These are phyloP conservation scores for Panthera leo DNA, from an alignment of 2,113 vertebrate species.

Conservation along the genomic window DNA sequence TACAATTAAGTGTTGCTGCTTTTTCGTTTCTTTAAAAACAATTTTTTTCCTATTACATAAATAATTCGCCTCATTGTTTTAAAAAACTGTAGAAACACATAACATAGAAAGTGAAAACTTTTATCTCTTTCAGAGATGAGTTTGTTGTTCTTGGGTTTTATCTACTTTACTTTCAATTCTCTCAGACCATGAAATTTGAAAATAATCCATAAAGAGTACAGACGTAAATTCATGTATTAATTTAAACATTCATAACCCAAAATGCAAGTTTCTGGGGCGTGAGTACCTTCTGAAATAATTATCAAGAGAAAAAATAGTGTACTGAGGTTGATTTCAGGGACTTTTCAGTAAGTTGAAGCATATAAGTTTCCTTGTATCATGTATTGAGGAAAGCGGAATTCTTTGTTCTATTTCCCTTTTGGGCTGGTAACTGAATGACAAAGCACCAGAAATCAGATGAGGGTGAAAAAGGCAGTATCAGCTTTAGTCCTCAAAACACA, in stretches of 20 bases:
- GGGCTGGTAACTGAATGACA: not conserved
- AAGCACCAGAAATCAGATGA: not conserved
- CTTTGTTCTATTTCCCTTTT: not conserved
- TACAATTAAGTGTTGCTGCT: not conserved
- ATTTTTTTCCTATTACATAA: not conserved
- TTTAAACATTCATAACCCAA: not conserved
- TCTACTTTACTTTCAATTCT: conserved; percentile 32
- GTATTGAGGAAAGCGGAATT: not conserved
- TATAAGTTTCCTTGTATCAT: not conserved
- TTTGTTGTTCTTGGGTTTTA: not conserved
- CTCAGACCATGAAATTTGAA: not conserved
- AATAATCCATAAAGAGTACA: not conserved
- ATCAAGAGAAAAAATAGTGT: not conserved
- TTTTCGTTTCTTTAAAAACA: not conserved
- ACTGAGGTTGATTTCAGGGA: not conserved
- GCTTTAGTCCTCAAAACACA: not conserved
- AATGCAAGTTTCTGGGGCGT: not conserved
- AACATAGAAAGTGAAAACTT: not conserved
- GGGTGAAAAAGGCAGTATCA: not conserved
- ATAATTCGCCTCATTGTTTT: not conserved
- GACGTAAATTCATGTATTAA: not conserved
- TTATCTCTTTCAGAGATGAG: not conserved
- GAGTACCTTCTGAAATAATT: not conserved
- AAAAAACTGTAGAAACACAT: not conserved
- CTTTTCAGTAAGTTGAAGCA: not conserved